Conservation (phyloP, 1,140 invertebrate species). For the Coenobita brevimanus region DNA sequence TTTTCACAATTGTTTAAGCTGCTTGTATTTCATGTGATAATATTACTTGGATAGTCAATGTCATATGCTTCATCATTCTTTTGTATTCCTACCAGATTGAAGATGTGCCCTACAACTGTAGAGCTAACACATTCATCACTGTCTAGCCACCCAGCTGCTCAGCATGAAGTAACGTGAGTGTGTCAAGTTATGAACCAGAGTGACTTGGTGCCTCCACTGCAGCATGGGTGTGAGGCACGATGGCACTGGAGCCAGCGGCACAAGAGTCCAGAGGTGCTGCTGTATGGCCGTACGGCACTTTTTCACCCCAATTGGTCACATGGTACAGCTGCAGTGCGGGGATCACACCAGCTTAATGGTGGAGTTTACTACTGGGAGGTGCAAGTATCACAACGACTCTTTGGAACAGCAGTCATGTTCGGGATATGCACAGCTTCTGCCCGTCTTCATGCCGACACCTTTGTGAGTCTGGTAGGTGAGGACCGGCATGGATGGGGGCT, state of each 20-base stretch:
- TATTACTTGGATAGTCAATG: no score
- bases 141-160: no score
- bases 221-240: conserved; percentile 77
- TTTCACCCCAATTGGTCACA: conserved; percentile 87
- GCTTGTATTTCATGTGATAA: no score
- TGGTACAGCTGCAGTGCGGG: conserved; percentile 82
- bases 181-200: neutral
- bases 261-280: conserved; percentile 79
- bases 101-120: no score
- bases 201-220: conserved; percentile 69
- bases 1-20: no score
- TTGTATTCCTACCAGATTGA: no score
- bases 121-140: no score
- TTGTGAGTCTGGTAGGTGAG: conserved; percentile 82
- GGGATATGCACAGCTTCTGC: conserved; percentile 81
- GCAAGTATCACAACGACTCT: conserved; percentile 79
- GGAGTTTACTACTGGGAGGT: conserved; percentile 83
- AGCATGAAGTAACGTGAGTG: no score
- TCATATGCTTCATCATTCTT: no score
- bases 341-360: conserved; percentile 79
- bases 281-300: conserved; percentile 77
- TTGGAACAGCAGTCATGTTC: conserved; percentile 87
- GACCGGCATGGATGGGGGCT: conserved; percentile 83
- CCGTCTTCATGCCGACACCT: conserved; percentile 80
- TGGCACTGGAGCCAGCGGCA: conserved; percentile 81